A percentile compares a stretch with the other conserved stretches of the same genome.
Conservation (phyloP, 2,113 vertebrate genomes). For the Sceloporus tristichus region DNA sequence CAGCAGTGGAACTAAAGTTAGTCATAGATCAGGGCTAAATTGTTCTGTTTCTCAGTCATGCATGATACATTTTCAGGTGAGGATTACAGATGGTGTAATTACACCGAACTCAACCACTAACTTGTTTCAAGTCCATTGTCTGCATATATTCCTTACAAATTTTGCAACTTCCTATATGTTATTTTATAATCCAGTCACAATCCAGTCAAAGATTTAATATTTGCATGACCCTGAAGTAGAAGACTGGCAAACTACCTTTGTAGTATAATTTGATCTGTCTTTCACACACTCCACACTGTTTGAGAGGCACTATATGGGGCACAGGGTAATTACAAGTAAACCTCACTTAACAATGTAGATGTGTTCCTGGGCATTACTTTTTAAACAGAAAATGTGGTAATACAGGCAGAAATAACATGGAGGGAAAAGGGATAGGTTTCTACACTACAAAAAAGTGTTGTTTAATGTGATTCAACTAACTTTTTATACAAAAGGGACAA, state of each 20-base stretch:
- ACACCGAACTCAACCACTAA: neutral
- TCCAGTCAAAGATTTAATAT: neutral
- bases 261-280: neutral
- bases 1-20: neutral
- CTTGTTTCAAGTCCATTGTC: neutral
- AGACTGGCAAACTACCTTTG: too few species aligned
- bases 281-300: neutral
- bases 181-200: neutral
- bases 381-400: too few species aligned
- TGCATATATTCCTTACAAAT: neutral
- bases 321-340: neutral
- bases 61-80: neutral
- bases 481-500: too few species aligned
- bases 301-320: neutral
- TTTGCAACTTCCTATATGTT: neutral
- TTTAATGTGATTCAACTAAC: too few species aligned
- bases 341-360: too few species aligned
- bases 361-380: too few species aligned
- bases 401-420: too few species aligned
- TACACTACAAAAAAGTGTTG: too few species aligned
- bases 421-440: too few species aligned
- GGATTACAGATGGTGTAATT: neutral
- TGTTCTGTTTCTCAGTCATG: neutral
- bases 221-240: neutral
- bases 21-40: neutral